Percentiles rank a stretch among this genome's conserved stretches.
phyloP scores from a whole-genome alignment of 2,888 invertebrate species.

The Furcula furcula region DNA sequence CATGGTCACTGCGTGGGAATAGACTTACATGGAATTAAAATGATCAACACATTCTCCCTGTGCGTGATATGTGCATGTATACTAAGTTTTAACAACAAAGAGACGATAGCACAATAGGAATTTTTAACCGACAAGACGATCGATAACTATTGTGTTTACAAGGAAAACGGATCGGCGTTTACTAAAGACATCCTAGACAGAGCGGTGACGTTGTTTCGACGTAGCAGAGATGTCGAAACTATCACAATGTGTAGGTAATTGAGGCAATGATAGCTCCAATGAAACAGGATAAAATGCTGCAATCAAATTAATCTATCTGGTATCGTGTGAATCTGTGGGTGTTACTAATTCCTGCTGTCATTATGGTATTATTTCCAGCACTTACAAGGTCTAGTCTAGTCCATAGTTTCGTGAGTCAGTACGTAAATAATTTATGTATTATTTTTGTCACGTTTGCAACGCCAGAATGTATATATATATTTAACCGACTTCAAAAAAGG shows the following conservation, averaged over 20 bases:
- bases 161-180: conserved; percentile 31
- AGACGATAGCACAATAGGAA: conserved; percentile 28
- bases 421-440: no score
- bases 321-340: no score
- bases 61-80: conserved; percentile 36
- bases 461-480: no score
- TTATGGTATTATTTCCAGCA: no score
- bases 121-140: conserved; percentile 20
- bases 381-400: no score
- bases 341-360: no score
- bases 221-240: conserved; percentile 19
- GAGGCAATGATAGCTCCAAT: neutral
- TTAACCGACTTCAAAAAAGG: no score
- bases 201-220: conserved; percentile 9
- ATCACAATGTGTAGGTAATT: conserved; percentile 13
- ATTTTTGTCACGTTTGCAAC: no score
- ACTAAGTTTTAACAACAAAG: conserved; percentile 39
- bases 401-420: no score
- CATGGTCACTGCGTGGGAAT: conserved; percentile 58
- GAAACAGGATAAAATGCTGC: neutral
- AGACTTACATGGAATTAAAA: conserved; percentile 52
- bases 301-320: neutral
- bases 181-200: conserved; percentile 16
- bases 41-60: conserved; percentile 53
- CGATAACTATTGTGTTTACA: conserved; percentile 17